These are phyloP conservation scores for Bos javanicus DNA, from an alignment of 2,113 vertebrate genomes.

Conservation along the genomic window DNA sequence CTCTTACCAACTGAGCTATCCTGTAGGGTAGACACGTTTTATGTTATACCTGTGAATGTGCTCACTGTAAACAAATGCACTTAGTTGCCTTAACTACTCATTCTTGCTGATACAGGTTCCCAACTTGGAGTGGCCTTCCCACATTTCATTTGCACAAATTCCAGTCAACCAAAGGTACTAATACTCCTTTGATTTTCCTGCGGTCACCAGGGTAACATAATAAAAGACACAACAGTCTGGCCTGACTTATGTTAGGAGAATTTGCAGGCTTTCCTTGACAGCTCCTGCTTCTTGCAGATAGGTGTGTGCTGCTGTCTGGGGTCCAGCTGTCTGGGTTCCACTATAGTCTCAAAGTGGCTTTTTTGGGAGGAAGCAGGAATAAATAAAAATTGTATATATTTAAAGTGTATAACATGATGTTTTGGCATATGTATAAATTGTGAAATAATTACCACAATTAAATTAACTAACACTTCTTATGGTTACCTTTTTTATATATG, in stretches of 20 bases:
- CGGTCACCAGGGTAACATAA: neutral
- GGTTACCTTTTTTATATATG: neutral
- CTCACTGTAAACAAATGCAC: neutral
- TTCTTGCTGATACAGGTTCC: neutral
- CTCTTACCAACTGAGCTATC: neutral
- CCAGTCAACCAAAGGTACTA: neutral
- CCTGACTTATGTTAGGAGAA: neutral
- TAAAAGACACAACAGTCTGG: neutral
- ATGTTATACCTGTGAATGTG: neutral
- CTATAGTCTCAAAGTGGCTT: too few relatives aligned
- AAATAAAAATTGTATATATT: neutral
- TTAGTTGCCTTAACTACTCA: neutral
- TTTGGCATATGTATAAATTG: neutral
- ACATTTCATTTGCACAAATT: neutral
- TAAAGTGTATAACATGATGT: neutral
- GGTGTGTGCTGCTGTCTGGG: neutral
- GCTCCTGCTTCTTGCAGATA: neutral
- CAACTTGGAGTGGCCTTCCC: neutral
- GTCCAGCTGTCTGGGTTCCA: neutral
- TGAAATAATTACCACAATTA: neutral
- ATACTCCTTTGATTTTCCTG: neutral
- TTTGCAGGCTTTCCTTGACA: neutral
- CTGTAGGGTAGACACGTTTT: neutral
- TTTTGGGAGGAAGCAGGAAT: neutral
- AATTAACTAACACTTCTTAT: neutral